Evolutionary conservation across 2,888 invertebrate genomes (phyloP).

Genomic region (Chrysina gloriosa): DNA sequence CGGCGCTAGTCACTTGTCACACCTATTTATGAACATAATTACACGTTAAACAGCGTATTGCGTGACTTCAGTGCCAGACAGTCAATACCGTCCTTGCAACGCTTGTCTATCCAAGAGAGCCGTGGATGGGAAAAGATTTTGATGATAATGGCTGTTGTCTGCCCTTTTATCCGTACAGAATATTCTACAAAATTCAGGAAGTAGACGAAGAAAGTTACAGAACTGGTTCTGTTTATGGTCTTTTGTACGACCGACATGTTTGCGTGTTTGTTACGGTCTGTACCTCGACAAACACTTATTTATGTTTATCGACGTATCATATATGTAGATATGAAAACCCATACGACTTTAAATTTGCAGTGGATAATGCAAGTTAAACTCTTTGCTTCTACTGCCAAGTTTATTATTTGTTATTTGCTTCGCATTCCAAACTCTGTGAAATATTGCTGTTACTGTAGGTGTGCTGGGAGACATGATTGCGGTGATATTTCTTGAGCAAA

Average conservation of each 20-base stretch:
- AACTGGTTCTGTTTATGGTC: conserved; percentile 22
- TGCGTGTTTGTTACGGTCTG: conserved; percentile 15
- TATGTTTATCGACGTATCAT: conserved; percentile 12
- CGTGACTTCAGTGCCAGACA: conserved; percentile 34
- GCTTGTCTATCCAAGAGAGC: background rate
- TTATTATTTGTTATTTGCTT: no score
- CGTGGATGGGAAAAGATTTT: no score
- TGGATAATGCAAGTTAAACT: no score
- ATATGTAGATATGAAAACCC: no score
- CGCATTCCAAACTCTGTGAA: no score
- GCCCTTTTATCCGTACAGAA: no score
- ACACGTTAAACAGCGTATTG: conserved; percentile 44
- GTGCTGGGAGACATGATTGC: no score
- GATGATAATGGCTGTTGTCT: no score
- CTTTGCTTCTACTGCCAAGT: no score
- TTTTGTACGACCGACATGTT: conserved; percentile 5
- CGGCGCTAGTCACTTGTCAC: conserved; percentile 51
- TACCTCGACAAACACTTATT: background rate
- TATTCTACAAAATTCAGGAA: conserved; percentile 9
- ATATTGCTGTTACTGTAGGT: no score
- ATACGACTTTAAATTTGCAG: no score
- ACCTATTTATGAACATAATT: conserved; percentile 51
- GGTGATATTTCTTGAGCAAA: no score
- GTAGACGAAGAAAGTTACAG: conserved; percentile 8
- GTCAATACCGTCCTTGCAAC: conserved; percentile 15